Conservation (phyloP, 2,797 vertebrate genomes). For the Liparis tanakae region DNA sequence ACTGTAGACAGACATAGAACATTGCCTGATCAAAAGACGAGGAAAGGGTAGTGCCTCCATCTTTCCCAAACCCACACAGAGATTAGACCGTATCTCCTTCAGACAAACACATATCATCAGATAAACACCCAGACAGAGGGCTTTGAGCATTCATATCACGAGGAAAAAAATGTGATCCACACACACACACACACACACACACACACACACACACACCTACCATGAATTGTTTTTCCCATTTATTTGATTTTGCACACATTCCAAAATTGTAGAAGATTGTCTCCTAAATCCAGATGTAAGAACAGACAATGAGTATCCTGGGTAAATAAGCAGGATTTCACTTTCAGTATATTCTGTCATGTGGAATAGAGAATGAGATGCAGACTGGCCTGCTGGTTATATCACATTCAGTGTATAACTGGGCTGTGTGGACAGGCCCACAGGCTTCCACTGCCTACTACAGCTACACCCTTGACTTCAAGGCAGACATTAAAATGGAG, state of each 20-base stretch:
- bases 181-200: conserved; percentile 6
- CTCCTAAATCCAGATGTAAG: conserved; percentile 27
- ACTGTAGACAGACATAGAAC: conserved; percentile 29
- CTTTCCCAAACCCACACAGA: conserved; percentile 8
- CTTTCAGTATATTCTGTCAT: conserved; percentile 66
- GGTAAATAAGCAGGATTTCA: conserved; percentile 64
- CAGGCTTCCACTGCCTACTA: conserved; percentile 66
- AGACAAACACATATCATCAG: conserved; percentile 11
- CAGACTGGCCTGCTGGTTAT: conserved; percentile 70
- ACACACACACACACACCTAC: not conserved
- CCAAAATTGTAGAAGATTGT: not conserved
- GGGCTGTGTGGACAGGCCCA: conserved; percentile 72
- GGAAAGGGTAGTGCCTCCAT: conserved; percentile 6
- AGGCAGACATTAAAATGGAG: conserved; percentile 81
- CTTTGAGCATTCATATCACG: conserved; percentile 8
- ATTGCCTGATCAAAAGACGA: conserved; percentile 26
- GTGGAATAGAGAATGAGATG: conserved; percentile 67
- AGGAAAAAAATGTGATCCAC: conserved; percentile 9
- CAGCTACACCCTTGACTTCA: conserved; percentile 75
- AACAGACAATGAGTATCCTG: conserved; percentile 46
- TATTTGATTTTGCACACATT: conserved; percentile 15
- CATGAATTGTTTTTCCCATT: not conserved
- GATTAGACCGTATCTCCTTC: not conserved
- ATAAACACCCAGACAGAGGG: not conserved
- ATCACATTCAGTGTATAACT: conserved; percentile 62